phyloP scores from a whole-genome alignment of 1,140 invertebrate genomes.

The Procambarus clarkii region DNA sequence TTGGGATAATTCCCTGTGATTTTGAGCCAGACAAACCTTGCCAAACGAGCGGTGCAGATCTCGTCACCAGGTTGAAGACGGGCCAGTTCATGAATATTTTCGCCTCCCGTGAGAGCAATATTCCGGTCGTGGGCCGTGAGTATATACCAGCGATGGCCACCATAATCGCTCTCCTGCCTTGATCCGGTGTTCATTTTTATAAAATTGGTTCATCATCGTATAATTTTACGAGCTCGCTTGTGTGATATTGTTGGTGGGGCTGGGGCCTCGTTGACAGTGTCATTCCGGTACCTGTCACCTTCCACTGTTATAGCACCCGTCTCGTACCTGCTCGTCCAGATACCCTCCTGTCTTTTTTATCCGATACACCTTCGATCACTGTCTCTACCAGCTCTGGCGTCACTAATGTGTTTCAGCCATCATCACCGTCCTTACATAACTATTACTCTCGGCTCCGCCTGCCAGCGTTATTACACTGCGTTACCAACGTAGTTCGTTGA shows the following conservation, averaged over 20 bases:
- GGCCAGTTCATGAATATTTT: neutral
- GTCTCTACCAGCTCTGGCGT: neutral
- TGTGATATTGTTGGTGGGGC: neutral
- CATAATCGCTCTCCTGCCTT: conserved; percentile 4
- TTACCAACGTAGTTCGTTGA: too few species aligned
- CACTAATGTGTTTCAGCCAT: neutral
- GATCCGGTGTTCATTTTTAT: neutral
- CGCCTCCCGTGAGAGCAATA: neutral
- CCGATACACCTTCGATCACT: neutral
- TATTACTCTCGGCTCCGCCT: neutral
- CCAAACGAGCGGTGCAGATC: neutral
- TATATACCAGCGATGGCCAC: neutral
- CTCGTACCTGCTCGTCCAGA: neutral
- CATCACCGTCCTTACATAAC: neutral
- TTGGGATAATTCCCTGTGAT: neutral
- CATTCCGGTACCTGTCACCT: neutral
- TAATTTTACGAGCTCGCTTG: conserved; percentile 1
- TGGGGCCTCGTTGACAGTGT: neutral
- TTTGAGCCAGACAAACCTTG: neutral
- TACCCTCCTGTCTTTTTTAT: neutral
- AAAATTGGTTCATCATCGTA: conserved; percentile 15
- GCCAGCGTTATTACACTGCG: too few species aligned
- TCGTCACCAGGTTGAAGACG: neutral
- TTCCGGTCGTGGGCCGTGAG: neutral
- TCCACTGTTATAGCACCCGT: neutral